These are phyloP conservation scores for Poeciliopsis infans DNA, from an alignment of 2,797 vertebrate species.

Conservation along the genomic window DNA sequence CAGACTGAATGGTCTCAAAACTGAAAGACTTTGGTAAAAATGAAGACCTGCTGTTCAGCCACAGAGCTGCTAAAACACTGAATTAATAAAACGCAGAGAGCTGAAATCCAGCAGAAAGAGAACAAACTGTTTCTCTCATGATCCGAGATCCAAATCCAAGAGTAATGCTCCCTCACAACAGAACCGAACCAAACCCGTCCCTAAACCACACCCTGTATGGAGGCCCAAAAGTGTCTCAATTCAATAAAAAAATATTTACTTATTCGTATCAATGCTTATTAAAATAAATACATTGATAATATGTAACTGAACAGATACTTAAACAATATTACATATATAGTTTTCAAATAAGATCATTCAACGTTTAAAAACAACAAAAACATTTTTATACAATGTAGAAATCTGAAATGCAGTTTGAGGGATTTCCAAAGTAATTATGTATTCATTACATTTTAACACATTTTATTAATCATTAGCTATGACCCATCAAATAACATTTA, in stretches of 20 bases:
- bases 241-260: neutral
- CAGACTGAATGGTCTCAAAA: too few relatives aligned
- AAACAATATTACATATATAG: neutral
- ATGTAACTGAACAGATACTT: neutral
- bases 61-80: neutral
- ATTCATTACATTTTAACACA: neutral
- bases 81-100: constrained; percentile 3
- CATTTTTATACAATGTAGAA: neutral
- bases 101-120: neutral
- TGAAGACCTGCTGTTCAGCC: neutral
- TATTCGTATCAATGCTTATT: neutral
- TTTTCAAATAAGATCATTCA: neutral
- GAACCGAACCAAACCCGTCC: neutral
- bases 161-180: neutral
- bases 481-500: neutral
- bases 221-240: neutral
- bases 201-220: constrained; percentile 27
- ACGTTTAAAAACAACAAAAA: neutral
- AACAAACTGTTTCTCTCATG: constrained; percentile 15
- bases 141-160: constrained; percentile 6
- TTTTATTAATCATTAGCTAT: neutral
- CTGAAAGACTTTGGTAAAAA: neutral
- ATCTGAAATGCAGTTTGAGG: neutral
- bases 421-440: neutral
- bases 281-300: neutral